These are phyloP conservation scores for Leucoma salicis DNA, from an alignment of 2,888 invertebrate genomes.

Conservation along the genomic window DNA sequence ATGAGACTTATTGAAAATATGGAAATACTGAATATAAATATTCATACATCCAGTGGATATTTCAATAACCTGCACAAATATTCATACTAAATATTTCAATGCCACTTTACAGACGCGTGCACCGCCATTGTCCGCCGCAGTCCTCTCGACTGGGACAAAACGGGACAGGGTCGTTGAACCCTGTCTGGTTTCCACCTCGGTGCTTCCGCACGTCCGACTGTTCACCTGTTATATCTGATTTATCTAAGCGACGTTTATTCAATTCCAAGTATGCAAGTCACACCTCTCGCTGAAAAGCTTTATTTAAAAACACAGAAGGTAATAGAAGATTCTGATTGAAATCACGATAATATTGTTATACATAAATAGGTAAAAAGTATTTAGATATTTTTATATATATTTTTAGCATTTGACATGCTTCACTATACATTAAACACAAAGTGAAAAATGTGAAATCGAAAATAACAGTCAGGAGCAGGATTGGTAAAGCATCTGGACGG, in stretches of 20 bases:
- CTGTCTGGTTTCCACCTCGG: constrained; percentile 53
- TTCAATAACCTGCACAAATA: not conserved
- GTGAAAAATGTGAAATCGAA: no score
- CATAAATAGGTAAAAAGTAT: no score
- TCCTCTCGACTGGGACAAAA: constrained; percentile 20
- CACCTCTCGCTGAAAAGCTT: constrained; percentile 8
- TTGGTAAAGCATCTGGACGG: no score
- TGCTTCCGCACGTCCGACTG: constrained; percentile 43
- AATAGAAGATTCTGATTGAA: not conserved
- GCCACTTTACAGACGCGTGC: constrained; percentile 14
- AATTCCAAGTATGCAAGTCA: constrained; percentile 11
- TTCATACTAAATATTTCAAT: constrained; percentile 13
- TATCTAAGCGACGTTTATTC: not conserved
- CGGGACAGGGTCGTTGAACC: constrained; percentile 53
- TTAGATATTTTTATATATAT: no score
- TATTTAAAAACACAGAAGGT: not conserved
- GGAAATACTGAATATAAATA: no score
- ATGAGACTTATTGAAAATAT: no score
- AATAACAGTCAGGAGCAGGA: no score
- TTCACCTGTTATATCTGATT: constrained; percentile 27
- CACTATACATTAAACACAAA: no score
- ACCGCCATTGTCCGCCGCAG: constrained; percentile 4
- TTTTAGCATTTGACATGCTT: no score
- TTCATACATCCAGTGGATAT: not conserved
- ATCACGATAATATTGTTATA: not conserved